These are phyloP conservation scores for Styela plicata DNA, from an alignment of 23 tunicate species.

Conservation along the genomic window DNA sequence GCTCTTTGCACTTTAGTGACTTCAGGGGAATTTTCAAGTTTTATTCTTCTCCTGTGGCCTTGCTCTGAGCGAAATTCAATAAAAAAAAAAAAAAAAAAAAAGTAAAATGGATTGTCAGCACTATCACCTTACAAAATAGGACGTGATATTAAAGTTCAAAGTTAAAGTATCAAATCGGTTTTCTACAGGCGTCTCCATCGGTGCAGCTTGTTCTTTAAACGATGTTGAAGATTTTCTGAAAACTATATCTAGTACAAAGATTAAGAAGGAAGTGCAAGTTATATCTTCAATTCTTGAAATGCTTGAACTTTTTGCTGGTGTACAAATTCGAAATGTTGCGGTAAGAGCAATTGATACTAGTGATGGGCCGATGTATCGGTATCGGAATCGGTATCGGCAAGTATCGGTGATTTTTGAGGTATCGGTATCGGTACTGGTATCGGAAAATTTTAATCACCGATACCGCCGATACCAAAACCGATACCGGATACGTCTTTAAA, in stretches of 20 bases:
- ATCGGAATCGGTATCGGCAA: too few species aligned
- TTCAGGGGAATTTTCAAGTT: too few species aligned
- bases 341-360: conserved; percentile 30
- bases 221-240: conserved; percentile 23
- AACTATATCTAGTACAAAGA: conserved; percentile 1
- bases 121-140: not conserved
- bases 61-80: too few species aligned
- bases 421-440: too few species aligned
- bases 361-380: too few species aligned
- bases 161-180: not conserved
- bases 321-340: conserved; percentile 92
- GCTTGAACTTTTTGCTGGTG: conserved; percentile 90
- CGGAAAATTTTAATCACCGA: too few species aligned
- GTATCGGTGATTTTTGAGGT: too few species aligned
- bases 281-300: conserved; percentile 49
- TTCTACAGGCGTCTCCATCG: conserved; percentile 53
- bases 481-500: too few species aligned
- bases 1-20: not conserved
- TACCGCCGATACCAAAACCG: too few species aligned
- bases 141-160: not conserved
- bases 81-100: too few species aligned
- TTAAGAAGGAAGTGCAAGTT: conserved; percentile 30
- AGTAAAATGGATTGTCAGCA: too few species aligned
- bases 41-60: too few species aligned
- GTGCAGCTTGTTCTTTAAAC: conserved; percentile 62